Evolutionary conservation across 2,113 vertebrate genomes (phyloP).

Genomic region (Thermophis baileyi): DNA sequence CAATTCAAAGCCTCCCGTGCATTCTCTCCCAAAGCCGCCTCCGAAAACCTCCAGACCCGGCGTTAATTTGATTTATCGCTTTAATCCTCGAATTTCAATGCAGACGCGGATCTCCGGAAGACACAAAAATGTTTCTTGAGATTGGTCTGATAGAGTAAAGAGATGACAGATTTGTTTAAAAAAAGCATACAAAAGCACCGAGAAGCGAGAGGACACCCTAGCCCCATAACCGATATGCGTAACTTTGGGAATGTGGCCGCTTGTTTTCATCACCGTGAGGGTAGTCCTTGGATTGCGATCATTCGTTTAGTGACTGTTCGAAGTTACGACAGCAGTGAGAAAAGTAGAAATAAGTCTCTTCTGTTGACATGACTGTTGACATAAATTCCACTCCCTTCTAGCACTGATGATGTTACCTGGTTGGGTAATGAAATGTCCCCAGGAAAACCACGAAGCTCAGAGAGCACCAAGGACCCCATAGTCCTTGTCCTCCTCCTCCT

Average conservation of each 20-base stretch:
- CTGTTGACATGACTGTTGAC: too few relatives aligned
- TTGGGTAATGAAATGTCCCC: too few relatives aligned
- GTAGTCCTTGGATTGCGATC: too few relatives aligned
- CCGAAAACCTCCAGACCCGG: conserved; percentile 38
- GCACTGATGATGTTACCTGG: too few relatives aligned
- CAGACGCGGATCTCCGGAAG: conserved; percentile 46
- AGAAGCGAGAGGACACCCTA: conserved; percentile 51
- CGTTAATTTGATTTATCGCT: conserved; percentile 66
- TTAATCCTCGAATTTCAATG: conserved; percentile 64
- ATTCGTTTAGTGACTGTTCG: too few relatives aligned
- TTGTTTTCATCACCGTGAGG: not conserved
- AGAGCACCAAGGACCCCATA: too few relatives aligned
- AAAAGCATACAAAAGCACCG: conserved; percentile 40
- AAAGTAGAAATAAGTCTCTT: too few relatives aligned
- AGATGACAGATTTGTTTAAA: conserved; percentile 14
- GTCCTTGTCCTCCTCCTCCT: too few relatives aligned
- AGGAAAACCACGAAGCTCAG: too few relatives aligned
- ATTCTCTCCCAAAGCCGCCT: conserved; percentile 24
- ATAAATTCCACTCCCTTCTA: too few relatives aligned
- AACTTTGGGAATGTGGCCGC: conserved; percentile 60
- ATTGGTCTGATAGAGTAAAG: conserved; percentile 48
- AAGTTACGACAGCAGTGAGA: too few relatives aligned
- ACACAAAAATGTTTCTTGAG: conserved; percentile 15
- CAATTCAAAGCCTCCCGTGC: conserved; percentile 66
- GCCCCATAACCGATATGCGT: conserved; percentile 33